These are phyloP conservation scores for Hemiprocne comata DNA, from an alignment of 2,113 vertebrate species.

Conservation along the genomic window DNA sequence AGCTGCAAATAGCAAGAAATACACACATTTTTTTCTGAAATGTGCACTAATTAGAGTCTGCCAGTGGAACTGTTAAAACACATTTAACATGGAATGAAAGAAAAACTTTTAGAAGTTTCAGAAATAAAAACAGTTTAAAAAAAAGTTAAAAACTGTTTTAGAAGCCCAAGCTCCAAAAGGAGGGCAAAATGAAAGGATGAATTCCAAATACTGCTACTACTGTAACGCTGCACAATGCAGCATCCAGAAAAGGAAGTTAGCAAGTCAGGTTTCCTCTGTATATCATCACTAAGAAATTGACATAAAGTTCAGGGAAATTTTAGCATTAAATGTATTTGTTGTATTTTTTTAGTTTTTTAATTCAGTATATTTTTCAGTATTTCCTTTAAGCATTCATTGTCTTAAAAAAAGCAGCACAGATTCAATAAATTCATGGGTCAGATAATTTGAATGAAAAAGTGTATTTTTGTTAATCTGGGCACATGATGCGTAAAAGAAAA, in stretches of 20 bases:
- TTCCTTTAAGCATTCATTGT: neutral
- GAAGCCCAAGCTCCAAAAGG: neutral
- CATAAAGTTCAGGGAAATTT: neutral
- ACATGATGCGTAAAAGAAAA: neutral
- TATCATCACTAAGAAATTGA: neutral
- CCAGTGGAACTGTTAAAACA: neutral
- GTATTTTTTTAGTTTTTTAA: neutral
- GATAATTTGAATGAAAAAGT: neutral
- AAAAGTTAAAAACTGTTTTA: neutral
- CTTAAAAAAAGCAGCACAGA: neutral
- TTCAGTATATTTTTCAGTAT: neutral
- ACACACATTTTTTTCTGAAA: neutral
- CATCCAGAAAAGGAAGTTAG: neutral
- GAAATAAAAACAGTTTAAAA: neutral
- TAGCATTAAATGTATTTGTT: neutral
- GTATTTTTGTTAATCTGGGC: too few species aligned
- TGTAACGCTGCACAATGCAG: neutral
- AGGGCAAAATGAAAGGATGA: neutral
- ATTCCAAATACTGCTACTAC: neutral
- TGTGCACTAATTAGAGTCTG: neutral
- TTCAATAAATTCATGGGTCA: neutral
- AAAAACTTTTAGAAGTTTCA: neutral
- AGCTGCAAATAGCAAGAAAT: conserved; percentile 78
- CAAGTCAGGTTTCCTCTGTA: neutral
- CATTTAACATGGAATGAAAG: neutral